These are phyloP conservation scores for Chiridota heheva DNA, from an alignment of 35 echinoderm and acorn worm species.

Conservation along the genomic window DNA sequence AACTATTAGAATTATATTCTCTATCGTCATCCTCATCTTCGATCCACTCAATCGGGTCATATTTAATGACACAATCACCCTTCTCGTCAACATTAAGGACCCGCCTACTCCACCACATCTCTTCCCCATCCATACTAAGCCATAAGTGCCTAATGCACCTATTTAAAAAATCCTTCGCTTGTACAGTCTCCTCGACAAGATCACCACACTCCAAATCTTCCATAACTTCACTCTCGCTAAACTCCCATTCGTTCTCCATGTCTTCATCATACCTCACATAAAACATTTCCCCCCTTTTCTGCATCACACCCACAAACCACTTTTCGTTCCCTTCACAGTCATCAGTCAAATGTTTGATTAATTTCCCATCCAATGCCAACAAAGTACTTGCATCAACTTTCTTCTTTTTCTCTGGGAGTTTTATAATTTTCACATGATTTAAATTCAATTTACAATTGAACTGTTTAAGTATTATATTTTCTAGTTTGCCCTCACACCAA, in stretches of 20 bases:
- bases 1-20: too few species aligned
- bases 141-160: constrained; percentile 19
- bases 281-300: neutral
- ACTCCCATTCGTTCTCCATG: neutral
- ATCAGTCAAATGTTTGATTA: neutral
- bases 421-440: too few species aligned
- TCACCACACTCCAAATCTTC: neutral
- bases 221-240: neutral
- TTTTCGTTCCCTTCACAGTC: constrained; percentile 1
- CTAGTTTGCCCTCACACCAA: too few species aligned
- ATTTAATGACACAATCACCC: constrained; percentile 22
- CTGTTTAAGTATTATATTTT: too few species aligned
- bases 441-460: too few species aligned
- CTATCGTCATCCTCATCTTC: constrained; percentile 41
- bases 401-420: too few species aligned
- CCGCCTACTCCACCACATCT: constrained; percentile 23
- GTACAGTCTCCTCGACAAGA: neutral
- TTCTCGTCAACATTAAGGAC: neutral
- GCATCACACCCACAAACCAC: neutral
- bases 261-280: neutral
- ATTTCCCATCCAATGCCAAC: neutral
- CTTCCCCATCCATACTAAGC: constrained; percentile 3
- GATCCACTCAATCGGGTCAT: constrained; percentile 27
- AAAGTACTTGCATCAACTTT: too few species aligned
- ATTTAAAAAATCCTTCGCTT: constrained; percentile 4